Base-by-base conservation (phyloP, 2,888 invertebrate genomes). In the Yponomeuta evonymella region DNA sequence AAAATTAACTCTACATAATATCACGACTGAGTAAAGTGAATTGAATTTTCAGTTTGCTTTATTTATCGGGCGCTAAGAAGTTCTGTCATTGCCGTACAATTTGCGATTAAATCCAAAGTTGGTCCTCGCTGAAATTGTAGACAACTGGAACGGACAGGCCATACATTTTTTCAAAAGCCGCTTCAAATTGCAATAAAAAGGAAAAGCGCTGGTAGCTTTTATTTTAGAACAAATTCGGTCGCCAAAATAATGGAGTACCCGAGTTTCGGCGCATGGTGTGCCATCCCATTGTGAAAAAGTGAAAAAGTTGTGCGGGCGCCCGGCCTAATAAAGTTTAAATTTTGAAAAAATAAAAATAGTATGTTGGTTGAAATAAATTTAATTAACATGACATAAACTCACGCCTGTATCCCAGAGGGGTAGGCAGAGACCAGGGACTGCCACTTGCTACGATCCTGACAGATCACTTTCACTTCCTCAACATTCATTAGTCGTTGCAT, bases 181-280 rank as follows among this genome's bases (percentile, higher is more conserved):
- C 75, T 77, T 71, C 64, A 69, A 78, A 79, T 29, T 51, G 30
- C 51, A 68, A 81, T 86, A 85, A 76, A 51, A 68, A 43, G 29
- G 30, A 65, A 33, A 67, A 67, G 67, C 11, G 12, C 29, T 30
- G 64, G 62, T 23, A 23, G 36, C 10, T 81, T 82, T 79, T 80
- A 84, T 89, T 89, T 85, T 82, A 88, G 43, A 88, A 88, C 85
- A 88, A 88, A 89, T 88, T 86, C 80, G 81, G 85, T 82, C 81
- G 81, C 81, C 79, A 86, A 87, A 87, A 89, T 90, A 90, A 90
- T 90, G 88, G 86, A 88, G 85, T 85, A 86, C 80, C 79, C 79
- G 87, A 88, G 89, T 89, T 90, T 85, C 81, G 82, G 85, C 81
- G 83, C 86, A 87, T 89, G 91, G 83, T 87, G 86, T 90, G 91